Percentiles rank a stretch among this genome's conserved stretches.
These are phyloP conservation scores for Festucalex cinctus DNA, from an alignment of 2,113 vertebrate genomes.

Conservation along the genomic window DNA sequence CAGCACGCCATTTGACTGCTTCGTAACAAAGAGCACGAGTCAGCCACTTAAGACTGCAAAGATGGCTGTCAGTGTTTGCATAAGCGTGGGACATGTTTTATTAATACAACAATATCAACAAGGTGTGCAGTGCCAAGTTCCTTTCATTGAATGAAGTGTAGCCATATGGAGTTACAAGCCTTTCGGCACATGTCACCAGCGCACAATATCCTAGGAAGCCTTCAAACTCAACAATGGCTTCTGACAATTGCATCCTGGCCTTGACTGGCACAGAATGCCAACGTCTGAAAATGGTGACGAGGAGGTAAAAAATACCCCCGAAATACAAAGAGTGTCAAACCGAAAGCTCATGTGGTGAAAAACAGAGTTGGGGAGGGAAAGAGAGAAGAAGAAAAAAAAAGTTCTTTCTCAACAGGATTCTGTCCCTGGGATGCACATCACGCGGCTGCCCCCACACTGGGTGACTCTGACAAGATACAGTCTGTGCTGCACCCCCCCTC, in stretches of 20 bases:
- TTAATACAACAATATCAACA: constrained; percentile 14
- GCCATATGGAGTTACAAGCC: constrained; percentile 33
- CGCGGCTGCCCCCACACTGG: constrained; percentile 61
- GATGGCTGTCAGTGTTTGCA: background rate
- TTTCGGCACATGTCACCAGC: constrained; percentile 53
- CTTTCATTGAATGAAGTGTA: constrained; percentile 20
- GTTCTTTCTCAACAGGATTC: constrained; percentile 51
- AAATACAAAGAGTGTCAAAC: constrained; percentile 60
- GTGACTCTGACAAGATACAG: constrained; percentile 63
- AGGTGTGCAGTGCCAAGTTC: constrained; percentile 5
- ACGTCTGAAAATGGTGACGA: constrained; percentile 60
- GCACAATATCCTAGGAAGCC: constrained; percentile 51
- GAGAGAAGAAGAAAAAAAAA: constrained; percentile 24
- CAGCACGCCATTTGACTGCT: background rate
- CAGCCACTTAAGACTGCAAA: constrained; percentile 7
- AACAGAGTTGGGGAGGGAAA: constrained; percentile 33
- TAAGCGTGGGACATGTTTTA: constrained; percentile 7
- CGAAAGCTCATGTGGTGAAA: constrained; percentile 63
- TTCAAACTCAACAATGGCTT: constrained; percentile 49
- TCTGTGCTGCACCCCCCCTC: constrained; percentile 61
- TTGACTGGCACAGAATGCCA: constrained; percentile 66
- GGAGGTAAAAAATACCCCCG: constrained; percentile 66
- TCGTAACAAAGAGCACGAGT: background rate
- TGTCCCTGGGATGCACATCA: constrained; percentile 63
- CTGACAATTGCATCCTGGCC: constrained; percentile 61